phyloP scores from a whole-genome alignment of 2,797 vertebrate genomes.

The Pipistrellus kuhlii region DNA sequence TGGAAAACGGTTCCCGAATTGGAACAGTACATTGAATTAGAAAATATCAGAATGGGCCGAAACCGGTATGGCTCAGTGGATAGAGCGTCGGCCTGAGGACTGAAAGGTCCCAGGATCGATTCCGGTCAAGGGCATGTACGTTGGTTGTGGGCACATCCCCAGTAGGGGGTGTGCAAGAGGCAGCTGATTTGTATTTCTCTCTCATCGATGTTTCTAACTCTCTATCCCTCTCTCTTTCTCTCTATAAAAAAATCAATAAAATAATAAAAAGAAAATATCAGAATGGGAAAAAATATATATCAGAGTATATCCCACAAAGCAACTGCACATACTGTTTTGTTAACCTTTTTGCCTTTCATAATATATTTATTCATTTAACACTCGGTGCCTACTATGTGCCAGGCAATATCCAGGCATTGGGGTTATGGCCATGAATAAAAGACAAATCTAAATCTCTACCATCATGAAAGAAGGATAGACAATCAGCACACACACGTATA shows the following conservation, averaged over 20 bases:
- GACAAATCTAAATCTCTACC: background rate
- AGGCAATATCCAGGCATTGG: background rate
- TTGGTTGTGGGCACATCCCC: no score
- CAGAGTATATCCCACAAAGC: background rate
- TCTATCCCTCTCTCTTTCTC: no score
- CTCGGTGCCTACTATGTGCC: background rate
- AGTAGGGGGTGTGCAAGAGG: no score
- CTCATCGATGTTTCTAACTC: no score
- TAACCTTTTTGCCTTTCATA: constrained; percentile 49
- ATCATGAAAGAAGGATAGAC: background rate
- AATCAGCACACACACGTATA: background rate
- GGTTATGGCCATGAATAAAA: constrained; percentile 43
- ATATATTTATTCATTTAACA: constrained; percentile 1
- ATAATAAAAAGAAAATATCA: background rate
- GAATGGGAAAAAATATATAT: background rate
- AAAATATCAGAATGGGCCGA: background rate
- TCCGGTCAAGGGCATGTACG: no score
- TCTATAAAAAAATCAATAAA: no score
- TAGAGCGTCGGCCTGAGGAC: no score
- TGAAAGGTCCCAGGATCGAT: no score
- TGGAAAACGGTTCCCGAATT: constrained; percentile 27
- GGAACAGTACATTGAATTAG: background rate
- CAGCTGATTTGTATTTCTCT: no score
- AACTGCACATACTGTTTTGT: background rate
- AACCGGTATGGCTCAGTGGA: no score